Base-by-base conservation (phyloP, 2,888 invertebrate species). In the Aporophyla lueneburgensis region DNA sequence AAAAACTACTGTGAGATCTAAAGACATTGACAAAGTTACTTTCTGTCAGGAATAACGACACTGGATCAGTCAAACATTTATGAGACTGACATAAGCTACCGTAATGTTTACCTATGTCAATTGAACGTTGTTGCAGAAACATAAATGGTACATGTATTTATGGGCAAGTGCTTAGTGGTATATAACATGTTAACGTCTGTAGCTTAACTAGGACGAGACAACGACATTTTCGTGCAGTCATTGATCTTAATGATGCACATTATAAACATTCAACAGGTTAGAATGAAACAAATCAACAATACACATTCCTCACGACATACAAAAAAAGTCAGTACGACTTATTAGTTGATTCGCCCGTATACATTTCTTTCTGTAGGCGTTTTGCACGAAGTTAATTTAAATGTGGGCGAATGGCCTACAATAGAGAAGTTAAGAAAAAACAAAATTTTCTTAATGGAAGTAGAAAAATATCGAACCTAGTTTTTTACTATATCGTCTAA, bases 281-380 rank as follows among this genome's bases (percentile, higher is more conserved):
- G 21, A 71, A 16, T 19, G 7, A 27, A 67, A 12, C 51, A 58
- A 76, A 46, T 46, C n/a, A 63, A 5, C 0, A 51, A 69, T 56
- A 46, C 33, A 24, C n/a, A 71, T 77, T 51, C 79, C 53, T n/a
- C 24, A 6, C n/a, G 24, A 56, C 9, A 27, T 10, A 43, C 19
- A 53, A 27, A 49, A 58, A 62, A 54, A 49, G 27, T 53, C 54
- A 62, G 65, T 62, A 58, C 51, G 43, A 9, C 43, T 43, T 9
- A 43, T 43, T 43, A 10, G 9, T 43, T 2, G 43, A 43, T 43
- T 43, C 43, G 43, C 10, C 9, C 43, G 43, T 0, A 43, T n/a
- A n/a, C n/a, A n/a, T n/a, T n/a, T n/a, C 9, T 43, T 9, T 43
- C 43, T 7, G 43, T 43, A 1, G 43, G 43, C 40, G 40, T 7